These are phyloP conservation scores for Cepphus grylle DNA, from an alignment of 2,113 vertebrate species.

Conservation along the genomic window DNA sequence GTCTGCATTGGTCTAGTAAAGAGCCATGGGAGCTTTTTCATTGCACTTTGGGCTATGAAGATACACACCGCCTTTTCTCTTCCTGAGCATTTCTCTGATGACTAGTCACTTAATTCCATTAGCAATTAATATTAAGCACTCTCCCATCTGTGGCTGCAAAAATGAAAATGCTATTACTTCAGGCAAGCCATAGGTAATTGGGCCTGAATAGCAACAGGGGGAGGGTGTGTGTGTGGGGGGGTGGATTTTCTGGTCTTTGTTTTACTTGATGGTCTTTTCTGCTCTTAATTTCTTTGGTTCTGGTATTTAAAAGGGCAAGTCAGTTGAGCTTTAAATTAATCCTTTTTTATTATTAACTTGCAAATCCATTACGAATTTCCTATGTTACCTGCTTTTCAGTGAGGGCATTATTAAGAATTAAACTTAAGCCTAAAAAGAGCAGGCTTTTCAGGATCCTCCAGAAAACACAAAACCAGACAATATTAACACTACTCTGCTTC, in stretches of 20 bases:
- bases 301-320: not conserved
- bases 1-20: not conserved
- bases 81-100: not conserved
- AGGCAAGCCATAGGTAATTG: not conserved
- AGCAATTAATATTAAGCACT: not conserved
- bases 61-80: not conserved
- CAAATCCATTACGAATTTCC: not conserved
- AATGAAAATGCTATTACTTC: not conserved
- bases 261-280: not conserved
- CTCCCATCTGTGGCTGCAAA: not conserved
- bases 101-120: not conserved
- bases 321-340: not conserved
- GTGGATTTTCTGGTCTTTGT: not conserved
- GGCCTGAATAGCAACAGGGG: not conserved
- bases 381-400: not conserved
- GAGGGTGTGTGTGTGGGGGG: too few relatives aligned
- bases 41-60: not conserved
- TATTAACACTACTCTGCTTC: not conserved
- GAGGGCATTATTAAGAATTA: not conserved
- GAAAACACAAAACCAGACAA: not conserved
- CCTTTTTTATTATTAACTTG: not conserved
- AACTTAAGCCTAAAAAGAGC: not conserved
- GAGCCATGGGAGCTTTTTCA: not conserved
- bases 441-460: not conserved
- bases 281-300: not conserved